Conservation (phyloP, 2,113 vertebrate species). For the Tetrax tetrax region DNA sequence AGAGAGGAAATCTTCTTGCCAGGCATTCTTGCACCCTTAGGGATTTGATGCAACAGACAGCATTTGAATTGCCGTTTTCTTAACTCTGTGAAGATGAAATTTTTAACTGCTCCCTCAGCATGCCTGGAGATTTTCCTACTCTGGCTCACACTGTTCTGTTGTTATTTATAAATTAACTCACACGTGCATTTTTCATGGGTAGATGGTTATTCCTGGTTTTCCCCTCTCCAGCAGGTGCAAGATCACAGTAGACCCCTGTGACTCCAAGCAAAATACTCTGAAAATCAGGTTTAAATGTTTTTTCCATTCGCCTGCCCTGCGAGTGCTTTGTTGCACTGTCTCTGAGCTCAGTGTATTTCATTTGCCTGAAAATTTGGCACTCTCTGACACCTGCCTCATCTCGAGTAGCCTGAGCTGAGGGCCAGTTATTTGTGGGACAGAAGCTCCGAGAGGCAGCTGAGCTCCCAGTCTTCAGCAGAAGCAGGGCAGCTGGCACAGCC, state of each 20-base stretch:
- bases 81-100: neutral
- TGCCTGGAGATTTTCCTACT: neutral
- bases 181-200: neutral
- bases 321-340: neutral
- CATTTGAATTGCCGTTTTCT: neutral
- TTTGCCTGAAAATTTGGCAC: neutral
- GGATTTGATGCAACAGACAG: neutral
- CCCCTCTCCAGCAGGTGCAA: neutral
- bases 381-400: neutral
- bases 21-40: accelerated
- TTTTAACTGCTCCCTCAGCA: neutral
- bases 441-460: neutral
- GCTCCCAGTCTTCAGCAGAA: neutral
- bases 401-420: neutral
- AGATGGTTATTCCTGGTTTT: neutral
- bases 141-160: neutral
- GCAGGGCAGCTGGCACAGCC: neutral
- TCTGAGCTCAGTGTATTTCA: neutral
- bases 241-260: neutral
- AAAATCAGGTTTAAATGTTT: neutral
- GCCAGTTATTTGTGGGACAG: neutral
- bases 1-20: neutral
- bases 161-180: neutral
- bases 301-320: neutral
- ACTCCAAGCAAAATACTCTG: neutral